Evolutionary conservation across 1,140 invertebrate species (phyloP).

Genomic region (Sycobia sp.): DNA sequence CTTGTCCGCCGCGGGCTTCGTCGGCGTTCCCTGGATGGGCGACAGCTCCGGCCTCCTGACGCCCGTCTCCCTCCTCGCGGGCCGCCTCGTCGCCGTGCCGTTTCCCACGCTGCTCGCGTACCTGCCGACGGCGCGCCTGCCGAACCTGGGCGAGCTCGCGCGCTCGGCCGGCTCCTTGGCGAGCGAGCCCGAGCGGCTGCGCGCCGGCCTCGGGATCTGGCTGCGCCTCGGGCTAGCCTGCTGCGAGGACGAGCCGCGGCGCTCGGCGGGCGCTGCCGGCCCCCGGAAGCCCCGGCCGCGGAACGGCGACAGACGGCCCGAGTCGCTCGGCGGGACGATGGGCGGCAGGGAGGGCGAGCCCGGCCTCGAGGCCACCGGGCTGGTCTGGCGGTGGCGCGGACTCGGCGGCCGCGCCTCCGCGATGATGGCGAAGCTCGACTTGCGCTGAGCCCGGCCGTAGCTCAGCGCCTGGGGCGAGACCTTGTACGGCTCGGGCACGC

Average conservation of each 20-base stretch:
- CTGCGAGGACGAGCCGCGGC: constrained; percentile 47
- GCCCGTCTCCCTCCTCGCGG: constrained; percentile 19
- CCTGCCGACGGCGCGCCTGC: constrained; percentile 41
- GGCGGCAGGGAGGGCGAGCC: constrained; percentile 42
- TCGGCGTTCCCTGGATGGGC: constrained; percentile 53
- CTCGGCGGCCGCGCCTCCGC: constrained; percentile 58
- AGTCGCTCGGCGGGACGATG: too few species aligned
- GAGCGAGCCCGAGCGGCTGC: constrained; percentile 48
- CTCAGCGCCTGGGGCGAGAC: constrained; percentile 43
- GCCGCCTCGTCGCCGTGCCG: constrained; percentile 32
- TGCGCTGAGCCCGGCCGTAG: constrained; percentile 50
- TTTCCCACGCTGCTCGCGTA: constrained; percentile 38
- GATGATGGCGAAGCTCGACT: constrained; percentile 67
- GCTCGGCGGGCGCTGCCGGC: constrained; percentile 41
- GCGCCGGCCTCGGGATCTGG: constrained; percentile 51
- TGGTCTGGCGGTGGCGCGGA: constrained; percentile 45
- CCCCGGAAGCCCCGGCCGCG: constrained; percentile 66
- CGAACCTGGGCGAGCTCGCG: constrained; percentile 43
- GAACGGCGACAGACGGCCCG: constrained; percentile 65
- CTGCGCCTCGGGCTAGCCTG: constrained; percentile 56
- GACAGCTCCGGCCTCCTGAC: constrained; percentile 42
- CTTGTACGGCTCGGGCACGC: constrained; percentile 58
- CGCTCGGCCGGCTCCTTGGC: constrained; percentile 37
- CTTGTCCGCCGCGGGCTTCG: too few species aligned
- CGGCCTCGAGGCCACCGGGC: constrained; percentile 51